Evolutionary conservation across 2,113 vertebrate genomes (phyloP).

Genomic region (Ciconia stormi): DNA sequence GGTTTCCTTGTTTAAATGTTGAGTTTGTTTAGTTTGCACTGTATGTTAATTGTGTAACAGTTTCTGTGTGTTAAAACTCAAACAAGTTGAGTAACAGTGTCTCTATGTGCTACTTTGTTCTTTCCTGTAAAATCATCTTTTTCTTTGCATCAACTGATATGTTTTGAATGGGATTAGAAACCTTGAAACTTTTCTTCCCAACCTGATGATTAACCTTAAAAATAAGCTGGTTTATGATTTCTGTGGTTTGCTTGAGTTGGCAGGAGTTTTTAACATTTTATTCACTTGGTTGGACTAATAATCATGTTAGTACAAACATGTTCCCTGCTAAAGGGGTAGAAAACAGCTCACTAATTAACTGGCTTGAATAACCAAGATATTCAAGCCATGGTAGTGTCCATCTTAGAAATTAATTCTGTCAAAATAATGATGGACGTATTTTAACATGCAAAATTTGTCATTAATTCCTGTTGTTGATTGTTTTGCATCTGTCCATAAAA

Average conservation of each 20-base stretch:
- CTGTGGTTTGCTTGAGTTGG: background rate
- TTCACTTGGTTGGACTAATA: background rate
- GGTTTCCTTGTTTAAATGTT: background rate
- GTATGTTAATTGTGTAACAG: background rate
- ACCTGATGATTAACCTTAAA: background rate
- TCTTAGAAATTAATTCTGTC: background rate
- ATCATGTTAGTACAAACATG: background rate
- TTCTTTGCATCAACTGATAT: background rate
- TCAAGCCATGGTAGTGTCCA: background rate
- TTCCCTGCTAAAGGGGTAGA: background rate
- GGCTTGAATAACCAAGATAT: background rate
- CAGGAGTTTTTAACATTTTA: background rate
- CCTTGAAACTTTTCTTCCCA: background rate
- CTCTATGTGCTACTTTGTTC: background rate
- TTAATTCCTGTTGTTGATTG: background rate
- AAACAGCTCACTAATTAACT: background rate
- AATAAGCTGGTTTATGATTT: background rate
- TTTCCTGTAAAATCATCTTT: background rate
- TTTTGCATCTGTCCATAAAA: background rate
- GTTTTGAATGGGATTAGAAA: background rate
- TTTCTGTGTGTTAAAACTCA: background rate
- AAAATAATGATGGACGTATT: fast-evolving
- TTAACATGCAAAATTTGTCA: background rate
- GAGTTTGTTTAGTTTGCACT: background rate
- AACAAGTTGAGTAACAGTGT: background rate